A percentile compares a stretch with the other conserved stretches of the same genome.
Evolutionary conservation across 2,797 vertebrate genomes (phyloP).

Genomic region (Mareca penelope): DNA sequence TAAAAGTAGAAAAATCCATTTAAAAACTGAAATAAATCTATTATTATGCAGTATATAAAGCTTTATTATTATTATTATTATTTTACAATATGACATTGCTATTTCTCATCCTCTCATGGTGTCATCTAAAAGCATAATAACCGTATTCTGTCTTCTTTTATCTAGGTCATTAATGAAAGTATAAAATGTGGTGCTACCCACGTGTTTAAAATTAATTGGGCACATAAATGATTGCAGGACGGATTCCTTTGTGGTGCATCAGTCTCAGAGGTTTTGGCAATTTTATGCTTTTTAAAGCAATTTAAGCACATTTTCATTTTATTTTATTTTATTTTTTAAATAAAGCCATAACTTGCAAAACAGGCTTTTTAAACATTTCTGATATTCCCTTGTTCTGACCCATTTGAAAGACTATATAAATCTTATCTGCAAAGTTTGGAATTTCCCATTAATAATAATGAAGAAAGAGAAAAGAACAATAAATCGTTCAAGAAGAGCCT

Average conservation of each 20-base stretch:
- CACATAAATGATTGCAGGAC: conserved; percentile 36
- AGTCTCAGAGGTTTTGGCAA: conserved; percentile 27
- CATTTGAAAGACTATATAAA: conserved; percentile 54
- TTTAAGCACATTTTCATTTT: neutral
- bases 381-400: conserved; percentile 38
- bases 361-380: conserved; percentile 47
- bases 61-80: neutral
- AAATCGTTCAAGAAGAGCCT: conserved; percentile 60
- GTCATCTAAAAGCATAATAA: conserved; percentile 16
- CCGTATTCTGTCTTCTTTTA: conserved; percentile 22
- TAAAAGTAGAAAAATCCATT: neutral
- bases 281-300: neutral
- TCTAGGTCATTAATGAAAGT: conserved; percentile 39
- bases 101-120: neutral
- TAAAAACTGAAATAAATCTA: neutral
- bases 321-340: neutral
- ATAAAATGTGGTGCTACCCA: neutral
- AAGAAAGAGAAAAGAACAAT: conserved; percentile 56
- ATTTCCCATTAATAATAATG: conserved; percentile 69
- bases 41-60: neutral
- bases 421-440: conserved; percentile 64
- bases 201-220: conserved; percentile 23
- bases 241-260: conserved; percentile 25
- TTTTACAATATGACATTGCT: neutral
- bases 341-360: conserved; percentile 40